These are phyloP conservation scores for Urosaurus nigricauda DNA, from an alignment of 2,797 vertebrate species.

Conservation along the genomic window DNA sequence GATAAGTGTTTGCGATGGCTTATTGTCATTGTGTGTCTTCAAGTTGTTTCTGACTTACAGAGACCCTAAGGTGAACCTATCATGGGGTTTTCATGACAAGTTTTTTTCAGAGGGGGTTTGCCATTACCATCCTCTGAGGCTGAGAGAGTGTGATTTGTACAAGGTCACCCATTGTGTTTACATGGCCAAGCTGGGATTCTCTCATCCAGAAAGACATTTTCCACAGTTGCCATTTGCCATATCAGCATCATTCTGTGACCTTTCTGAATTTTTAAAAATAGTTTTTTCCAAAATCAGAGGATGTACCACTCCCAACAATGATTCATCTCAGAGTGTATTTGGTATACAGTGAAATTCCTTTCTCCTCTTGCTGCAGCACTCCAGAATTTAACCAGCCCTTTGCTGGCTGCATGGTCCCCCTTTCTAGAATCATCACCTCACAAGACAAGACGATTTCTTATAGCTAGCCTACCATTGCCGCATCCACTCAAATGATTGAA, in stretches of 20 bases:
- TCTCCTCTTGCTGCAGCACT: neutral
- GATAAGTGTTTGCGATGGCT: neutral
- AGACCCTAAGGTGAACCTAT: too few species aligned
- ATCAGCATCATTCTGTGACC: neutral
- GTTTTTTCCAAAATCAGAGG: slow-evolving; percentile 7
- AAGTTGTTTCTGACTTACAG: too few species aligned
- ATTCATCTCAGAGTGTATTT: neutral
- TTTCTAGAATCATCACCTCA: slow-evolving; percentile 15
- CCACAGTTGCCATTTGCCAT: too few species aligned
- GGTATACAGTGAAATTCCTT: neutral
- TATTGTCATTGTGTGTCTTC: too few species aligned
- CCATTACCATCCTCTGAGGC: too few species aligned
- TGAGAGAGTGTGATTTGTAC: too few species aligned
- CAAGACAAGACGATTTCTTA: neutral
- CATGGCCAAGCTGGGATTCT: neutral
- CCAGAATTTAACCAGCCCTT: neutral
- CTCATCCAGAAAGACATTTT: neutral
- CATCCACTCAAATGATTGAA: neutral
- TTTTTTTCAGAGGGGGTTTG: too few species aligned
- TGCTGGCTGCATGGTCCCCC: neutral
- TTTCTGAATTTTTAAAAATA: neutral
- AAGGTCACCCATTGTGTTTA: too few species aligned
- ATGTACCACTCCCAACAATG: too few species aligned
- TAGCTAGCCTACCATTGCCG: neutral
- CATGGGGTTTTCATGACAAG: too few species aligned